These are phyloP conservation scores for Oncorhynchus clarkii DNA, from an alignment of 2,113 vertebrate genomes.

Conservation along the genomic window DNA sequence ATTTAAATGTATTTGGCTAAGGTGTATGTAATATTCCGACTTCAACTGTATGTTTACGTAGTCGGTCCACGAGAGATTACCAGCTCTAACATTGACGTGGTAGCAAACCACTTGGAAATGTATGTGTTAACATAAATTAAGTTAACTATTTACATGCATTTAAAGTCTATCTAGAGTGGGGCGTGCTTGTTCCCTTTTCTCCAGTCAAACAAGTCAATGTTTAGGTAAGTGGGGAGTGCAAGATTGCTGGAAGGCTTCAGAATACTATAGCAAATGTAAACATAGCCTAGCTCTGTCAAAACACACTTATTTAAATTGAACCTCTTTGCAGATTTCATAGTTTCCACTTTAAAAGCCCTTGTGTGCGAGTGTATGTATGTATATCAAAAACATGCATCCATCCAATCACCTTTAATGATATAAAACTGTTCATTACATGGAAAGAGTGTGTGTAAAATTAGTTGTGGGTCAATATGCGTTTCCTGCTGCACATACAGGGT, in stretches of 20 bases:
- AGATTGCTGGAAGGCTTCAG: conserved; percentile 69
- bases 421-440: conserved; percentile 50
- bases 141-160: conserved; percentile 35
- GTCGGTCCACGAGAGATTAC: too few relatives aligned
- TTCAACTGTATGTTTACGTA: too few relatives aligned
- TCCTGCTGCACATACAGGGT: conserved; percentile 36
- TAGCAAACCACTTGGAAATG: conserved; percentile 35
- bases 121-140: conserved; percentile 18
- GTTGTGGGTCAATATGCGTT: conserved; percentile 56
- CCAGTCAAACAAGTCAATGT: conserved; percentile 53
- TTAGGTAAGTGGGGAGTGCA: conserved; percentile 64
- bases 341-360: conserved; percentile 74
- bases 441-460: conserved; percentile 61
- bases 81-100: conserved; percentile 36
- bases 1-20: too few relatives aligned
- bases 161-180: conserved; percentile 36
- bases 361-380: conserved; percentile 55
- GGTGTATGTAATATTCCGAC: too few relatives aligned
- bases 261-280: conserved; percentile 76
- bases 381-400: conserved; percentile 67
- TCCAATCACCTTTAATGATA: conserved; percentile 51
- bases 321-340: conserved; percentile 59
- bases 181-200: conserved; percentile 45
- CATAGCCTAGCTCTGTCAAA: conserved; percentile 69
- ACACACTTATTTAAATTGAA: conserved; percentile 57